These are phyloP conservation scores for Ectropis grisescens DNA, from an alignment of 1,140 invertebrate species.

Conservation along the genomic window DNA sequence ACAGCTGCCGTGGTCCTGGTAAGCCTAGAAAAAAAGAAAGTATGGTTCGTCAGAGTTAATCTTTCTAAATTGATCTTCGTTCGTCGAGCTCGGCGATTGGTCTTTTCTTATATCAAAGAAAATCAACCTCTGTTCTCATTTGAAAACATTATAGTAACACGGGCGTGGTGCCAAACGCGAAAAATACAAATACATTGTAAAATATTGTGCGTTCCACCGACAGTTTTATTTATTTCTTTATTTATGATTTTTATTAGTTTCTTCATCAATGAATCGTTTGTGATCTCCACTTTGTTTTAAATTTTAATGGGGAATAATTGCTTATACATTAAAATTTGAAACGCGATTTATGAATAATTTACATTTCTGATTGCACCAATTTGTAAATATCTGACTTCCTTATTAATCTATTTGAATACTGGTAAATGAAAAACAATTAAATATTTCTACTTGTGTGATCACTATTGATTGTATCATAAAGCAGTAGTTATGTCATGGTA, in stretches of 20 bases:
- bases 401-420: too few species aligned
- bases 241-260: background rate
- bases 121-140: slow-evolving; percentile 16
- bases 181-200: slow-evolving; percentile 28
- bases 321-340: background rate
- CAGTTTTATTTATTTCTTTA: slow-evolving; percentile 15
- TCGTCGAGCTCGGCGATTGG: background rate
- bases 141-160: slow-evolving; percentile 14
- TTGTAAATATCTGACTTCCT: too few species aligned
- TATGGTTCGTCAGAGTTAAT: too few species aligned
- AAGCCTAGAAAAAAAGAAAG: too few species aligned
- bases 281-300: background rate
- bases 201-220: slow-evolving; percentile 14
- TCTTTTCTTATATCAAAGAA: background rate
- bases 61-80: too few species aligned
- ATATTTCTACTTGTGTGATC: too few species aligned
- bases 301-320: background rate
- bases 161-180: slow-evolving; percentile 30
- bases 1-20: too few species aligned
- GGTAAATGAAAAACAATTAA: too few species aligned
- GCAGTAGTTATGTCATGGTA: too few species aligned
- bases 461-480: too few species aligned
- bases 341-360: background rate
- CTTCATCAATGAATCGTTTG: background rate
- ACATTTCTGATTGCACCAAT: background rate